A percentile compares a stretch with the other conserved stretches of the same genome.
Conservation (phyloP, 2,888 invertebrate genomes). For the Melipona bicolor region DNA sequence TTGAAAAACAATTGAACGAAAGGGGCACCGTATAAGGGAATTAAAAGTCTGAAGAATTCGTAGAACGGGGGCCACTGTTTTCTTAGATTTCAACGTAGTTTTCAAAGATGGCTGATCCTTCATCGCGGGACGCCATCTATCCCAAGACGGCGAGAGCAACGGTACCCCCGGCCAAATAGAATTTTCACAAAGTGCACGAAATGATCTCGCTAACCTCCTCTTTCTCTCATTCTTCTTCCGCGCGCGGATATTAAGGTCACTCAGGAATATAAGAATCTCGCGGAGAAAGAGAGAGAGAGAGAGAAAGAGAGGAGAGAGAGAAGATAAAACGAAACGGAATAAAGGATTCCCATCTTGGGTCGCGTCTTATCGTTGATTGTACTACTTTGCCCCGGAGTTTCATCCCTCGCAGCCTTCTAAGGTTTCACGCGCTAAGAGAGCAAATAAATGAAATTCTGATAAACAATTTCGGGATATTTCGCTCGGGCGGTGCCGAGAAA, state of each 20-base stretch:
- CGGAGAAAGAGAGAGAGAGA: neutral
- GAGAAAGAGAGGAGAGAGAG: too few relatives aligned
- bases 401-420: neutral
- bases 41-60: neutral
- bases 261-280: conserved; percentile 54
- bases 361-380: conserved; percentile 56
- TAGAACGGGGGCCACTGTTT: neutral
- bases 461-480: conserved; percentile 37
- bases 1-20: too few relatives aligned
- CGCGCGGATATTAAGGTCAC: conserved; percentile 57
- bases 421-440: conserved; percentile 32
- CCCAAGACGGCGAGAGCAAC: conserved; percentile 15
- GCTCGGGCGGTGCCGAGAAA: neutral
- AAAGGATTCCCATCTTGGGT: conserved; percentile 43
- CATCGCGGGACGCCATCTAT: conserved; percentile 23
- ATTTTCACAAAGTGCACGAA: conserved; percentile 56
- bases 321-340: conserved; percentile 56
- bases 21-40: neutral
- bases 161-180: conserved; percentile 37
- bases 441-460: conserved; percentile 41
- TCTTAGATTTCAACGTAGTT: conserved; percentile 3
- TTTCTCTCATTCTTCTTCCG: conserved; percentile 38
- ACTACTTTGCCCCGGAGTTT: conserved; percentile 40
- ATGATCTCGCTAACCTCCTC: conserved; percentile 51
- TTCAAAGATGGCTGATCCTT: conserved; percentile 8